Evolutionary conservation across 2,888 invertebrate genomes (phyloP).

Genomic region (Celastrina argiolus): DNA sequence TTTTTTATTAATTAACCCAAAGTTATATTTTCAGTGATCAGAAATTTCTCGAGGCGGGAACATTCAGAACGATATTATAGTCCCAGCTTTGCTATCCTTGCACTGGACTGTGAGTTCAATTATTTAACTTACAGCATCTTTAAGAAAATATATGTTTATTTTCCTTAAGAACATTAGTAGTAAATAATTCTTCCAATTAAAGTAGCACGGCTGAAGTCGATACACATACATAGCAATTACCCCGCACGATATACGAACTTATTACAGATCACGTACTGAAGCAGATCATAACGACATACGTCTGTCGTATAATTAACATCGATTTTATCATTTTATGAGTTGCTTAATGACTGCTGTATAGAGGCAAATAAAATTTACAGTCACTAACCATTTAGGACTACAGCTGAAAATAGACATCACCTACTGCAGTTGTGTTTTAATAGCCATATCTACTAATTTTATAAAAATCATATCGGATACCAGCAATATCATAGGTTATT

Average conservation of each 20-base stretch:
- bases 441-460: not conserved
- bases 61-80: no score
- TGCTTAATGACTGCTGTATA: not conserved
- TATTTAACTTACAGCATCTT: no score
- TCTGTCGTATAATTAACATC: no score
- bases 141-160: no score
- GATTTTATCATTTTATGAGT: not conserved
- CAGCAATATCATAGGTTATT: no score
- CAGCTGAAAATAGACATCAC: not conserved
- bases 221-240: slow-evolving; percentile 6
- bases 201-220: not conserved
- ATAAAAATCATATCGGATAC: no score
- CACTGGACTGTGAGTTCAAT: no score
- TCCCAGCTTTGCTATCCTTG: no score
- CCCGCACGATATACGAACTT: not conserved
- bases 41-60: no score
- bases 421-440: not conserved
- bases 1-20: no score
- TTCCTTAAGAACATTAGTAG: not conserved
- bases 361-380: not conserved
- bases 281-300: no score
- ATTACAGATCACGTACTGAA: not conserved
- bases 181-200: not conserved
- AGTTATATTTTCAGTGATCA: no score
- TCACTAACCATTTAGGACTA: not conserved